phyloP scores from a whole-genome alignment of 2,888 invertebrate species.

The Chouioia cunea region DNA sequence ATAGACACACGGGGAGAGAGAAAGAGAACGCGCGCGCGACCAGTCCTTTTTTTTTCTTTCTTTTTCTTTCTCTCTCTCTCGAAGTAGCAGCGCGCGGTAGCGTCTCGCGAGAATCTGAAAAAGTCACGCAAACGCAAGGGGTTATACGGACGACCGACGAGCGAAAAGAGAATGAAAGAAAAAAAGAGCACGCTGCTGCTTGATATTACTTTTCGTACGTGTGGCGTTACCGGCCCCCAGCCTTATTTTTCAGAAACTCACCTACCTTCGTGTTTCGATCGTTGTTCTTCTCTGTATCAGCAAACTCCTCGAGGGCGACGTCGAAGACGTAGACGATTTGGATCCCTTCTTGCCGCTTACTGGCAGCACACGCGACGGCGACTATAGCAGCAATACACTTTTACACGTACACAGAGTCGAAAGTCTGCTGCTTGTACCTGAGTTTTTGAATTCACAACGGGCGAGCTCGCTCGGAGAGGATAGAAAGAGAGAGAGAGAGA shows the following conservation, averaged over 20 bases:
- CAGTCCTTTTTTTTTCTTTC: constrained; percentile 19
- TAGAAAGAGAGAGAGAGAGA: constrained; percentile 4
- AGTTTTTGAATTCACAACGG: constrained; percentile 15
- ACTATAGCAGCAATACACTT: no score
- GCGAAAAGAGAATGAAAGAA: no score
- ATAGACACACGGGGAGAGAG: neutral
- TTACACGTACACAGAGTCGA: no score
- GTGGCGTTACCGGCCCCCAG: no score
- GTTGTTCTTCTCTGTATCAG: neutral
- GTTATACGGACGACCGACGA: neutral
- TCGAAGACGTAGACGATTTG: constrained; percentile 16
- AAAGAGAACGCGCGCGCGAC: constrained; percentile 2
- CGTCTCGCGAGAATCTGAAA: constrained; percentile 29
- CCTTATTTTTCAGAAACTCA: no score
- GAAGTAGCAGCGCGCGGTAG: constrained; percentile 9
- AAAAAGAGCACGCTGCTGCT: no score
- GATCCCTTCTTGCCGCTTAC: constrained; percentile 11
- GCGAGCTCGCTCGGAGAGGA: constrained; percentile 9
- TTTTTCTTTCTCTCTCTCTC: constrained; percentile 4
- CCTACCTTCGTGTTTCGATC: no score
- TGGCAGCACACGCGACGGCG: constrained; percentile 3
- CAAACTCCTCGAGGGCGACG: constrained; percentile 2
- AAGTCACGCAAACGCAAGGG: constrained; percentile 24
- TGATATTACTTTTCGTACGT: no score
- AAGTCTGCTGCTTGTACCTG: constrained; percentile 4